Base-by-base conservation (phyloP, 2,113 vertebrate genomes). In the Antigone vipio region DNA sequence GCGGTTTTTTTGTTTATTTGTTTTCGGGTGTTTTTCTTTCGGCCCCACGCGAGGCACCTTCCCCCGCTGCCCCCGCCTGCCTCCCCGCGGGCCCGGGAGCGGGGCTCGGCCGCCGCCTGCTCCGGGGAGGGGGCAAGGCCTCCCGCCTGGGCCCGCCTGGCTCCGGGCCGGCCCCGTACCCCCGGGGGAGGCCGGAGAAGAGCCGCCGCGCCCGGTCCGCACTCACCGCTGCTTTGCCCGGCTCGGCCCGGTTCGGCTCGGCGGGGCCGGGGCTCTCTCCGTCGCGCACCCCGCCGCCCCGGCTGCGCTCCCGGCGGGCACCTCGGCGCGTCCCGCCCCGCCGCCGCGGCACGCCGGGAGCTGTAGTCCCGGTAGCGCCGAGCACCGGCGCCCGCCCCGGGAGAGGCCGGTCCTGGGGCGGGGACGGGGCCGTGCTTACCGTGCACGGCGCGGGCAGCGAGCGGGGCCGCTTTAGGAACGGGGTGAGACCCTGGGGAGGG, bases 341-440 rank as follows among this genome's bases (percentile, higher is more conserved):
- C 62, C 62, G 11, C 67, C 40, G 78, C 64, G 60, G 95, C 69
- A 91, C 89, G 56, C 40, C 81, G 96, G 96, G 96, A 95, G 74
- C 67, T 95, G 95, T 94, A 93, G 93, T 92, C 62, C 93, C 77
- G 92, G 29, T 15, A 29, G n/a, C 60, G 5, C 42, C 59, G 42
- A 45, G 84, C 63, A 5, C 50, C 44, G 71, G 26, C 4, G 14
- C 49, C 47, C 47, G 21, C 44, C 74, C 55, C 50, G 67, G 69
- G 15, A 63, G 38, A 45, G 69, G 8, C 50, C 66, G 40, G 38
- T 18, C 63, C 50, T 7, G 63, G 40, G 29, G 68, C 42, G 64
- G 44, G 10, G 64, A 1, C 22, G 45, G 40, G 23, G 40, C 72
- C 53, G 40, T 5, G 52, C 52, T 20, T 42, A 42, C 40, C 15